phyloP scores from a whole-genome alignment of 2,888 invertebrate species.

The Xanthorhoe spadicearia region DNA sequence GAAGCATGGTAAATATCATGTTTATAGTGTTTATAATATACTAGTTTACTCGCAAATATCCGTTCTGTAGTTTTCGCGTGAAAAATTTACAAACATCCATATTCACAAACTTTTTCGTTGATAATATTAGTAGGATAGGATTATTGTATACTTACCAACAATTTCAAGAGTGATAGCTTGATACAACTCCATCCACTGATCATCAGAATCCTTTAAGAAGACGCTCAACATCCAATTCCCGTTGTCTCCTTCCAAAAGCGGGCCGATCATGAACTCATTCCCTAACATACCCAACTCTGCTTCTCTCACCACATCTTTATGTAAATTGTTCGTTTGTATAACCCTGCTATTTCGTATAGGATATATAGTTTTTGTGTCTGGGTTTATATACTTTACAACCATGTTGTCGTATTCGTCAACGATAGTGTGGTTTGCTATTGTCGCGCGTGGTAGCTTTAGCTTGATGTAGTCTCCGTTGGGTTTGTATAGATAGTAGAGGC shows the following conservation, averaged over 20 bases:
- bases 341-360: constrained; percentile 42
- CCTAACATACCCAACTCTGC: constrained; percentile 44
- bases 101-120: too few species aligned
- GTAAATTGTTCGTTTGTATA: constrained; percentile 45
- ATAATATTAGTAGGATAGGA: too few species aligned
- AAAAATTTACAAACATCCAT: too few species aligned
- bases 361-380: constrained; percentile 34
- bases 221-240: constrained; percentile 75
- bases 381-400: constrained; percentile 26
- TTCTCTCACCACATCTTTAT: constrained; percentile 38
- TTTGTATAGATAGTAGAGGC: constrained; percentile 56
- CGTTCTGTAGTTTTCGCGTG: too few species aligned
- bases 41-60: too few species aligned
- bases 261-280: constrained; percentile 69
- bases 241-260: constrained; percentile 60
- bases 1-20: too few species aligned
- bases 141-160: constrained; percentile 54
- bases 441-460: constrained; percentile 34
- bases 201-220: constrained; percentile 54
- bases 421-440: constrained; percentile 13
- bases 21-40: too few species aligned
- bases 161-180: constrained; percentile 70
- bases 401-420: constrained; percentile 34
- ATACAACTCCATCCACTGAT: constrained; percentile 63
- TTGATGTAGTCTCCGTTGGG: constrained; percentile 60